Conservation (phyloP, 2,113 vertebrate species). For the Scatophagus argus region DNA sequence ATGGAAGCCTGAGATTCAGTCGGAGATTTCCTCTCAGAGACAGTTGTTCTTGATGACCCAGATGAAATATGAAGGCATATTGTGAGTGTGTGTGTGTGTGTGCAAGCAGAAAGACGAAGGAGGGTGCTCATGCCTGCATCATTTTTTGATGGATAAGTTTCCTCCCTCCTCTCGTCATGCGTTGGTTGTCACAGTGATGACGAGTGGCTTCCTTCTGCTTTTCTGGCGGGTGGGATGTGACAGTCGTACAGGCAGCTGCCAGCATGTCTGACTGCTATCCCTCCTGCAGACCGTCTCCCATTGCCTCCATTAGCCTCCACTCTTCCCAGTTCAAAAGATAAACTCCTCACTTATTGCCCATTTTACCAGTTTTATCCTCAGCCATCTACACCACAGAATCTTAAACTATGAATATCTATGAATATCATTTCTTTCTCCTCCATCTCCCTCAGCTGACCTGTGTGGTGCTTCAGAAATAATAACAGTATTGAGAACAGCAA, state of each 20-base stretch:
- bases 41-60: conserved; percentile 62
- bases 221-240: conserved; percentile 67
- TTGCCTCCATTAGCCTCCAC: neutral
- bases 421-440: conserved; percentile 5
- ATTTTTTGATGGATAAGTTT: conserved; percentile 76
- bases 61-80: conserved; percentile 72
- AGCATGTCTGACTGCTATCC: conserved; percentile 44
- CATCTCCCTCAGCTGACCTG: conserved; percentile 30
- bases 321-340: conserved; percentile 39
- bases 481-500: conserved; percentile 34
- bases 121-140: conserved; percentile 63
- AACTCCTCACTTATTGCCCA: conserved; percentile 11
- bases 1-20: conserved; percentile 44
- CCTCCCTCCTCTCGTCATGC: conserved; percentile 64
- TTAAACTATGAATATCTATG: conserved; percentile 40
- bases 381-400: conserved; percentile 2
- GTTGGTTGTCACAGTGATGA: conserved; percentile 73
- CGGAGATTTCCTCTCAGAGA: conserved; percentile 65
- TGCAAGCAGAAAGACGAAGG: conserved; percentile 6
- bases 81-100: conserved; percentile 25
- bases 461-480: conserved; percentile 51
- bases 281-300: neutral
- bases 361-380: conserved; percentile 25
- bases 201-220: conserved; percentile 76
- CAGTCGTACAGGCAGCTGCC: conserved; percentile 60